phyloP scores from a whole-genome alignment of 2,888 invertebrate species.

The Aspidiotus destructor region DNA sequence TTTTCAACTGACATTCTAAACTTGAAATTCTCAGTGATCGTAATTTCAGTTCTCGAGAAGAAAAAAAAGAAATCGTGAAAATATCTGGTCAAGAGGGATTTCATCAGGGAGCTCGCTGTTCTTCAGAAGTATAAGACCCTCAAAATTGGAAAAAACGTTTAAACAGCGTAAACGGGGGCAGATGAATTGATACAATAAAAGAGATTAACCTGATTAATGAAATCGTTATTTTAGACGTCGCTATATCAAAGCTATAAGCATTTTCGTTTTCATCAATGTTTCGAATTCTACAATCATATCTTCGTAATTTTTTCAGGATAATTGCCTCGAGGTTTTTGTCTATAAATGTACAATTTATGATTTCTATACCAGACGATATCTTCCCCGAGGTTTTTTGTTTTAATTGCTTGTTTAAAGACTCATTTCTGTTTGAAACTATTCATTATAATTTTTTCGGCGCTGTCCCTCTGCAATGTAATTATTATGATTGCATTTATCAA shows the following conservation, averaged over 20 bases:
- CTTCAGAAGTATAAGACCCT: too few species aligned
- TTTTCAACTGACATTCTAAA: too few species aligned
- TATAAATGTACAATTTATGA: constrained; percentile 27
- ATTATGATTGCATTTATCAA: constrained; percentile 23
- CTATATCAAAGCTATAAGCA: background rate
- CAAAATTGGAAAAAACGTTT: too few species aligned
- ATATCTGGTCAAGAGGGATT: too few species aligned
- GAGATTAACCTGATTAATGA: too few species aligned
- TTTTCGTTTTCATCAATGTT: background rate
- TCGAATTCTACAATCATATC: background rate
- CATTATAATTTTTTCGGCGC: constrained; percentile 29
- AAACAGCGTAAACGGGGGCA: too few species aligned
- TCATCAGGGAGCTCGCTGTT: too few species aligned
- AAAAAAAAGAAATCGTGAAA: too few species aligned
- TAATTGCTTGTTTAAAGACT: constrained; percentile 31
- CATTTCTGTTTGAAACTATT: constrained; percentile 25
- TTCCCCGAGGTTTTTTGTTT: constrained; percentile 23
- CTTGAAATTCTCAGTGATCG: too few species aligned
- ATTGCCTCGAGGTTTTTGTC: constrained; percentile 17
- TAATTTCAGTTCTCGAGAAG: too few species aligned
- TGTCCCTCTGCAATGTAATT: constrained; percentile 14
- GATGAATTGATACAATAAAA: too few species aligned
- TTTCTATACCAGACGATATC: constrained; percentile 27
- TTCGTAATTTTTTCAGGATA: constrained; percentile 25
- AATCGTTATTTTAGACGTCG: too few species aligned